phyloP scores from a whole-genome alignment of 2,797 vertebrate genomes.

The Pseudocheirus occidentalis region DNA sequence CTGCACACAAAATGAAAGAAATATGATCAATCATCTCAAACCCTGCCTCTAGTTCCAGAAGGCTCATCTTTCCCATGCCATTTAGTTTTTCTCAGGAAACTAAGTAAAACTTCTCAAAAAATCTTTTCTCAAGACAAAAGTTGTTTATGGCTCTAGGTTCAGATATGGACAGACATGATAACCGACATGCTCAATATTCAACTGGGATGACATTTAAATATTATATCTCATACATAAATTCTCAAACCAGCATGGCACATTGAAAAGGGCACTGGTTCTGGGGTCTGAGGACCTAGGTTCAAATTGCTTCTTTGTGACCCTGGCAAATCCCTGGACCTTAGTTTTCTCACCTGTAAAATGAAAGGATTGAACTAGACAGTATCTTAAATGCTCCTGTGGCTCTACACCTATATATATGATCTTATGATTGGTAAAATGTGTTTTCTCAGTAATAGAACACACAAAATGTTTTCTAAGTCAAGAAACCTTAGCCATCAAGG shows the following conservation, averaged over 20 bases:
- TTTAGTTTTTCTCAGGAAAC: background rate
- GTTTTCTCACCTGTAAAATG: background rate
- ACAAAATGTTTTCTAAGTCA: slow-evolving; percentile 8
- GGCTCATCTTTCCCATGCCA: background rate
- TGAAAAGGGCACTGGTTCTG: background rate
- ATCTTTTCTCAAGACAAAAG: background rate
- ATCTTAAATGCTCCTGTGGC: background rate
- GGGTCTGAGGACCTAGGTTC: background rate
- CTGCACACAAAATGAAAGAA: background rate
- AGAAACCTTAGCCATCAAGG: background rate
- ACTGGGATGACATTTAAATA: background rate
- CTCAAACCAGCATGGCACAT: background rate
- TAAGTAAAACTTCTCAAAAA: background rate
- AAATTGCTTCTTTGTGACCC: background rate
- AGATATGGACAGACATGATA: no score
- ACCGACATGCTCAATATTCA: background rate
- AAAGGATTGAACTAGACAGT: background rate
- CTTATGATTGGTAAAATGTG: slow-evolving; percentile 19
- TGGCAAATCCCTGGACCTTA: background rate
- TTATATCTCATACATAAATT: background rate
- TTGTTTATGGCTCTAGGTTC: background rate
- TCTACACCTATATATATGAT: background rate
- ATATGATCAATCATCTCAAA: background rate
- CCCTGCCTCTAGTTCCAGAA: background rate
- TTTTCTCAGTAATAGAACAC: slow-evolving; percentile 9